Conservation (phyloP, 2,113 vertebrate genomes). For the Irena cyanogastra region DNA sequence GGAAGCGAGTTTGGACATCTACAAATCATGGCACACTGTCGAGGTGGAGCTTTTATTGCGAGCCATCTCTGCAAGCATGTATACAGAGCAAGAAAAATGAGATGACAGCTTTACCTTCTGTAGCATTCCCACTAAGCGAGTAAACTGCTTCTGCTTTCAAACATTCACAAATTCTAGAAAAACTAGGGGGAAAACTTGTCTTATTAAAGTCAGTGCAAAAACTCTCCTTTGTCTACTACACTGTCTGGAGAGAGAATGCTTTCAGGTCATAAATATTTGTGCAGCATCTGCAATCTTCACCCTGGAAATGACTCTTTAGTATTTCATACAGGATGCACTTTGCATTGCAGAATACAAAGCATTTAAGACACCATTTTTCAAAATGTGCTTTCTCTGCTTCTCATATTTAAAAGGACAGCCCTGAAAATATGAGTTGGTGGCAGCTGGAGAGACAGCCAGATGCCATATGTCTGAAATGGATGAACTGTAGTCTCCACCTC, state of each 20-base stretch:
- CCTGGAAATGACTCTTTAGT: background rate
- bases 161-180: background rate
- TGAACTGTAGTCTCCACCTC: background rate
- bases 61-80: background rate
- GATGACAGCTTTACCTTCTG: background rate
- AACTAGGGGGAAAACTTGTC: background rate
- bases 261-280: background rate
- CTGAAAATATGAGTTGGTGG: background rate
- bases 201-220: background rate
- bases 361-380: background rate
- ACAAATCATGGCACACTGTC: background rate
- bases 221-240: background rate
- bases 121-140: background rate
- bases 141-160: background rate
- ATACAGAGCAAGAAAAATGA: background rate
- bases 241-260: background rate
- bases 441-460: background rate
- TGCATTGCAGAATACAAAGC: background rate
- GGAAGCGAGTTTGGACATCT: background rate
- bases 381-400: background rate
- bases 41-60: background rate
- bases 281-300: background rate
- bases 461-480: background rate
- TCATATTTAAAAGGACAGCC: background rate
- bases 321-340: background rate